Base-by-base conservation (phyloP, 2,113 vertebrate species). In the Globicephala melas region DNA sequence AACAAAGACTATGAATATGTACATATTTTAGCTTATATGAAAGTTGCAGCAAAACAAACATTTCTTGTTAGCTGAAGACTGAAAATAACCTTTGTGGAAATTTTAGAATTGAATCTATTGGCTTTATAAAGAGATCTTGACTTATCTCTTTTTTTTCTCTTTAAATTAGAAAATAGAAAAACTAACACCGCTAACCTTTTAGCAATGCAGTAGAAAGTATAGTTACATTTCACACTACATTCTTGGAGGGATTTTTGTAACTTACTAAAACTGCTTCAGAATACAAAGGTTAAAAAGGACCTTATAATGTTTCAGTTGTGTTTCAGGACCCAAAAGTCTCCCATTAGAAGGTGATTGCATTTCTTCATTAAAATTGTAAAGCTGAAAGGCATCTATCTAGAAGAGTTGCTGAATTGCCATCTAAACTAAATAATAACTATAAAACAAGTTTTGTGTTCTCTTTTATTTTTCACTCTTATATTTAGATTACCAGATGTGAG, bases 371-470 rank as follows among this genome's bases (percentile, higher is more conserved):
- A 96, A 86, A 68, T 50, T 58, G 14, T 58, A 83, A 79, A 81
- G 62, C 25, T 87, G 31, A 90, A 77, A 76, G 67, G 5, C 44
- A 31, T 58, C 55, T 83, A 70, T 77, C 53, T 93, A 70, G 50
- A 33, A 82, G 31, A 76, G 65, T 15, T 76, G 25, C 73, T 47
- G 31, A 87, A 63, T 38, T 31, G 26, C 12, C 47, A 5, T 53
- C 79, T 83, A 94, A 90, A 93, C 26, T 86, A 90, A 84, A 86
- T 65, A 83, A 47, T n/a, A 92, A 26, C 33, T 63, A n/a, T 33
- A 25, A 82, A 65, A 76, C n/a, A 90, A 81, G 50, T 82, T 87
- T 76, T 33, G 18, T 87, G 20, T 65, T 94, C 28, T 55, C 31
- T 93, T 85, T 92, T 65, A 82, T 70, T 60, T 73, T 81, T 95